Evolutionary conservation across 2,888 invertebrate genomes (phyloP), one percentile per base, ranked within the genome.

Genomic region (Caenorhabditis sp.): DNA sequence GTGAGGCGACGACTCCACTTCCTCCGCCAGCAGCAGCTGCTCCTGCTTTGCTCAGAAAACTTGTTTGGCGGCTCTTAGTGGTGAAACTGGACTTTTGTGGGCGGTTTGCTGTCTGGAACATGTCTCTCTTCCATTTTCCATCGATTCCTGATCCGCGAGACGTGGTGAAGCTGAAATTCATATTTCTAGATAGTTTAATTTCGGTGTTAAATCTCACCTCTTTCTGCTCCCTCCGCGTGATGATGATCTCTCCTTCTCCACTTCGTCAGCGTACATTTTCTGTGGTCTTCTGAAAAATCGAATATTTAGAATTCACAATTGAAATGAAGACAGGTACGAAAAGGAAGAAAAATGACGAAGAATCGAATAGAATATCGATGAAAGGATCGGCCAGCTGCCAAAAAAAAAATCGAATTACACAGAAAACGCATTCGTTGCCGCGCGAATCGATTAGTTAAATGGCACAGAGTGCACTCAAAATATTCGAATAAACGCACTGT

Each of bases 71-170:
- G 0, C 49, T 80, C n/a, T 59, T 72, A 8, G 56, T 72, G n/a
- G 35, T 38, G 35, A 49, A 80, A 24, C 59, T 73, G 26, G 44
- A 4, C 41, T 80, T 80, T 26, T 66, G 70, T 8, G 72, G 24
- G 12, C 64, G 64, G n/a, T 72, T 72, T 8, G 72, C 72, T 28
- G 72, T 72, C 38, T 80, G 79, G 66, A 69, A 82, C 69, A 58
- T 73, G 59, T 82, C 82, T 8, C 77, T 59, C 59, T 82, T 82
- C 82, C 82, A 82, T 77, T 82, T 82, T 59, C 82, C 82, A n/a
- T 82, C 82, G 56, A 82, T 82, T 68, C 82, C 82, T 0, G 66
- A 19, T n/a, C 63, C 66, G 10, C 66, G 72, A n/a, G 58, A 16
- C 10, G 26, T 31, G 19, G 35, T 19, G 47, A 72, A 80, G n/a